phyloP scores from a whole-genome alignment of 2,113 vertebrate species.

The Excalfactoria chinensis region DNA sequence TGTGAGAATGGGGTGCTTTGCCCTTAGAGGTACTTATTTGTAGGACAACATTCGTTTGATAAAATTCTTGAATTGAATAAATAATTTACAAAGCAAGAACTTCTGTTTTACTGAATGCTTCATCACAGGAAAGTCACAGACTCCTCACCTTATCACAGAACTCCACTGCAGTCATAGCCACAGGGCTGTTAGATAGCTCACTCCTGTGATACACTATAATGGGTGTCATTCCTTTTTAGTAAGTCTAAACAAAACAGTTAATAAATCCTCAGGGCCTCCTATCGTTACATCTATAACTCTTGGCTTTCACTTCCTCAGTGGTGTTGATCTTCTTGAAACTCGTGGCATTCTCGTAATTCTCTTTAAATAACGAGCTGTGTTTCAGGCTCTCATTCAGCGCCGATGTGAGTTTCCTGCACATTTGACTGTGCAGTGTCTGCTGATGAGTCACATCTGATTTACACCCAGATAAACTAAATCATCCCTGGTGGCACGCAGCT shows the following conservation, averaged over 20 bases:
- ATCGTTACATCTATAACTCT: slow-evolving; percentile 38
- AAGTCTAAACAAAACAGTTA: slow-evolving; percentile 69
- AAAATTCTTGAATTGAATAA: neutral
- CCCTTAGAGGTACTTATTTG: neutral
- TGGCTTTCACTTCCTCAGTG: slow-evolving; percentile 32
- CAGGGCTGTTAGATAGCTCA: slow-evolving; percentile 24
- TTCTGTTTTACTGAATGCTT: neutral
- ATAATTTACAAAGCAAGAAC: neutral
- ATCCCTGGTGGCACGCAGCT: neutral
- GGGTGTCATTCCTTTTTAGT: slow-evolving; percentile 53
- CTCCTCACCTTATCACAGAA: slow-evolving; percentile 11
- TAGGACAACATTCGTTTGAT: neutral
- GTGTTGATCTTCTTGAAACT: neutral
- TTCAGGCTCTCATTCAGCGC: slow-evolving; percentile 49
- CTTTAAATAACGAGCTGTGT: slow-evolving; percentile 18
- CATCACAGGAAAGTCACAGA: neutral
- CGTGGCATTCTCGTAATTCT: slow-evolving; percentile 31
- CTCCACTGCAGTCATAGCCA: slow-evolving; percentile 30
- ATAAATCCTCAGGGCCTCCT: slow-evolving; percentile 60
- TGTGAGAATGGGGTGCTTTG: neutral
- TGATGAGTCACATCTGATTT: slow-evolving; percentile 54
- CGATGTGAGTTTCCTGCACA: neutral
- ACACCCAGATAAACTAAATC: neutral
- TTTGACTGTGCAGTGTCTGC: slow-evolving; percentile 15
- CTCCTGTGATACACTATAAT: slow-evolving; percentile 44